Conservation (phyloP, 1,140 invertebrate species). For the Pygmarrhopalites habei region DNA sequence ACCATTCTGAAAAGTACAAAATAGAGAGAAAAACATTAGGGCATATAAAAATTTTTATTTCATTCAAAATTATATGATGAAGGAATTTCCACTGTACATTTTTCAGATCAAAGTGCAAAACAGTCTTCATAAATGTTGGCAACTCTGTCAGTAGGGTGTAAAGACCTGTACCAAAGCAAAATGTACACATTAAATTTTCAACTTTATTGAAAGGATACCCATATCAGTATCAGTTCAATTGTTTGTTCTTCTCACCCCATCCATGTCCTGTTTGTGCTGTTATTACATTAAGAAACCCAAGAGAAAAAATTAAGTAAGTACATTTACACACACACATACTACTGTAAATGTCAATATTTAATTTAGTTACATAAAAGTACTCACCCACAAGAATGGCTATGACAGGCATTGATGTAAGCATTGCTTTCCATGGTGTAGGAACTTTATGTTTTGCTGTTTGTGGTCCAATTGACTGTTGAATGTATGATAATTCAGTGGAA, state of each 20-base stretch:
- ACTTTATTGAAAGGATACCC: neutral
- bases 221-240: too few relatives aligned
- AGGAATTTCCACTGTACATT: conserved; percentile 46
- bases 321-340: neutral
- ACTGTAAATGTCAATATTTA: neutral
- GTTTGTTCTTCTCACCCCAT: too few relatives aligned
- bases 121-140: conserved; percentile 55
- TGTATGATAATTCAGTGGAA: conserved; percentile 59
- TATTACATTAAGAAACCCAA: too few relatives aligned
- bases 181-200: too few relatives aligned
- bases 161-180: too few relatives aligned
- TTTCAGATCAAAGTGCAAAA: conserved; percentile 54
- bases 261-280: conserved; percentile 36
- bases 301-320: conserved; percentile 10
- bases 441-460: conserved; percentile 26
- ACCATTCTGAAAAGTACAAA: conserved; percentile 48
- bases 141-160: conserved; percentile 58
- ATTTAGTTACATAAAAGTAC: conserved; percentile 47
- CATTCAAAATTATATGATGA: neutral
- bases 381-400: conserved; percentile 84
- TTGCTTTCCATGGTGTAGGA: conserved; percentile 61
- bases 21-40: neutral
- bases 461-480: conserved; percentile 42
- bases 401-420: conserved; percentile 74
- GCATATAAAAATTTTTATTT: neutral